These are phyloP conservation scores for Sinocyclocheilus maitianheensis DNA, from an alignment of 2,113 vertebrate genomes.

Conservation along the genomic window DNA sequence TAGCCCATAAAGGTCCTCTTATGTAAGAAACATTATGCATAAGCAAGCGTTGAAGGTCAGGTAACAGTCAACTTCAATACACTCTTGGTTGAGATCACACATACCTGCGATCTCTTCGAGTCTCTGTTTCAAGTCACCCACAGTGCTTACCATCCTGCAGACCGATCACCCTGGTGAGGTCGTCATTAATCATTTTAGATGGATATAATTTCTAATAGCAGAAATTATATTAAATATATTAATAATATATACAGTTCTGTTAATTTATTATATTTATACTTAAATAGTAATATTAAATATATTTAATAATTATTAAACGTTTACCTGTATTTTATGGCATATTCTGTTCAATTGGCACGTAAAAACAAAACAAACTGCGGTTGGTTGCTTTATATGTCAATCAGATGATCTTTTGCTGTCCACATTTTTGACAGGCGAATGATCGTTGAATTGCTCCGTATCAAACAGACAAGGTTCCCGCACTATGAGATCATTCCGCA, in stretches of 20 bases:
- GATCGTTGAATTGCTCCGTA: not conserved
- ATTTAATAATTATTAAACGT: too few species aligned
- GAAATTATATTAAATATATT: too few species aligned
- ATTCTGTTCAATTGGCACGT: too few species aligned
- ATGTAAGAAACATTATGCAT: not conserved
- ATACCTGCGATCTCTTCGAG: not conserved
- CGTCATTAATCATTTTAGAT: not conserved
- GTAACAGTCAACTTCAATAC: conserved; percentile 8
- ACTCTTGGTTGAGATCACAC: conserved; percentile 10
- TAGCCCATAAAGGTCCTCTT: not conserved
- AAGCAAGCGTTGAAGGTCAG: conserved; percentile 15
- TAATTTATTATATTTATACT: too few species aligned
- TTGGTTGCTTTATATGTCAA: not conserved
- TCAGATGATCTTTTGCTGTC: too few species aligned
- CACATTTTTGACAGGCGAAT: conserved; percentile 1
- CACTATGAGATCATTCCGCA: conserved; percentile 13
- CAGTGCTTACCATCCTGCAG: conserved; percentile 5
- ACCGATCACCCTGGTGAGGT: conserved; percentile 37
- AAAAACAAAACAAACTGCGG: not conserved
- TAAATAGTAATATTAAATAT: too few species aligned
- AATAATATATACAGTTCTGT: too few species aligned
- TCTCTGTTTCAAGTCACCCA: conserved; percentile 3
- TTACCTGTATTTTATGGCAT: too few species aligned
- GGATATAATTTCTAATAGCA: too few species aligned
- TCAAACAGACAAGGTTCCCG: not conserved